Conservation (phyloP, 1,140 invertebrate species). For the Heliconius melpomene region DNA sequence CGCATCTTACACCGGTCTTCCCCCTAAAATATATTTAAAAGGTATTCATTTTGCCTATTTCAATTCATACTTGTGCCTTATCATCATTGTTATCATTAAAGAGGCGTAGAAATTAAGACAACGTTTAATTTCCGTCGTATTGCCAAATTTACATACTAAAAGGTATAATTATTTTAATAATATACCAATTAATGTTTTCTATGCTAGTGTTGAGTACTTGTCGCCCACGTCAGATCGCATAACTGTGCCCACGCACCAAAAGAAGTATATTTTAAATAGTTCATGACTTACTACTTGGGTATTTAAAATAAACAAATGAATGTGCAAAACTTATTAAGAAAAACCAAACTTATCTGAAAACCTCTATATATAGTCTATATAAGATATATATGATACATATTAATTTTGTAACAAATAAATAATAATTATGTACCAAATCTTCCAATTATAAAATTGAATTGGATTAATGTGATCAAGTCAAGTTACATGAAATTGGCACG, state of each 20-base stretch:
- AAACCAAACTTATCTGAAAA: background rate
- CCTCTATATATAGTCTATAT: background rate
- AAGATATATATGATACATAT: background rate
- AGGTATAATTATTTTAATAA: background rate
- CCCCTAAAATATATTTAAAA: constrained; percentile 74
- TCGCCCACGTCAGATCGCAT: constrained; percentile 8
- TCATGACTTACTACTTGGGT: background rate
- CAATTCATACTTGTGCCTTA: too few relatives aligned
- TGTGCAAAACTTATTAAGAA: background rate
- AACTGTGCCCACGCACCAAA: constrained; percentile 12
- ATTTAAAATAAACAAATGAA: background rate
- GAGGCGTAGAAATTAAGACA: background rate
- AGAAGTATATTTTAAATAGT: constrained; percentile 9
- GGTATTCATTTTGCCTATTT: background rate
- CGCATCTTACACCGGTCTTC: constrained; percentile 93
- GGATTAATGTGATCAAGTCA: background rate
- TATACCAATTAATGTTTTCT: background rate
- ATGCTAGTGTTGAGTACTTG: background rate
- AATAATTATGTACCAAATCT: background rate
- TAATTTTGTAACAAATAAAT: background rate
- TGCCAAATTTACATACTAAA: background rate
- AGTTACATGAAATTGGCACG: background rate
- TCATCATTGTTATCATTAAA: background rate
- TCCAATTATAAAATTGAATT: background rate
- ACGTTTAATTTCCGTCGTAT: background rate